phyloP scores from a whole-genome alignment of 2,888 invertebrate species.

The Poecilus cupreus region DNA sequence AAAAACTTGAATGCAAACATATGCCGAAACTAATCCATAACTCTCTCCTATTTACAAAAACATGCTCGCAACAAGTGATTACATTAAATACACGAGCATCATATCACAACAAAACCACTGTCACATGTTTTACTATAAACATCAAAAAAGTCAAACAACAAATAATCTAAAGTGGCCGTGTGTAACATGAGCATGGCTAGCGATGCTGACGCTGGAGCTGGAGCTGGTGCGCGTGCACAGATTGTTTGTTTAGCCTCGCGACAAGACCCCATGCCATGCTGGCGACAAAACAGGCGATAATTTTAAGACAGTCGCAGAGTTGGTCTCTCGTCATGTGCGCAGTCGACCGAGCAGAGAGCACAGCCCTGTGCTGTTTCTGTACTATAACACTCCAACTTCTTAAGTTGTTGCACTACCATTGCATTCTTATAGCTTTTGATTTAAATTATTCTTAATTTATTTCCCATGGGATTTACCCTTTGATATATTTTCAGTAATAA shows the following conservation, averaged over 20 bases:
- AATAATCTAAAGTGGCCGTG: constrained; percentile 33
- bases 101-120: constrained; percentile 31
- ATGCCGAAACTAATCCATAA: background rate
- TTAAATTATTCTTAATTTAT: too few species aligned
- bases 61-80: constrained; percentile 35
- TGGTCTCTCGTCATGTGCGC: constrained; percentile 34
- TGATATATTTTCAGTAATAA: too few species aligned
- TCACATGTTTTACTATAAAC: constrained; percentile 15
- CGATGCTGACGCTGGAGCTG: too few species aligned
- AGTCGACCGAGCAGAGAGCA: too few species aligned
- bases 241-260: constrained; percentile 39
- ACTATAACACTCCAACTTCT: too few species aligned
- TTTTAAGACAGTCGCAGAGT: constrained; percentile 53
- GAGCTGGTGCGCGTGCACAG: background rate
- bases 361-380: too few species aligned
- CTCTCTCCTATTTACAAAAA: background rate
- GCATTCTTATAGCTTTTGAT: too few species aligned
- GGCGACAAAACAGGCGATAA: constrained; percentile 51
- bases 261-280: constrained; percentile 46
- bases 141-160: constrained; percentile 30
- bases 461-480: too few species aligned
- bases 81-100: constrained; percentile 27
- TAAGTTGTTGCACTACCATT: too few species aligned
- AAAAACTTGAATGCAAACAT: background rate
- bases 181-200: background rate